Evolutionary conservation across 23 tunicate species (phyloP).

Genomic region (Trididemnum clinides): DNA sequence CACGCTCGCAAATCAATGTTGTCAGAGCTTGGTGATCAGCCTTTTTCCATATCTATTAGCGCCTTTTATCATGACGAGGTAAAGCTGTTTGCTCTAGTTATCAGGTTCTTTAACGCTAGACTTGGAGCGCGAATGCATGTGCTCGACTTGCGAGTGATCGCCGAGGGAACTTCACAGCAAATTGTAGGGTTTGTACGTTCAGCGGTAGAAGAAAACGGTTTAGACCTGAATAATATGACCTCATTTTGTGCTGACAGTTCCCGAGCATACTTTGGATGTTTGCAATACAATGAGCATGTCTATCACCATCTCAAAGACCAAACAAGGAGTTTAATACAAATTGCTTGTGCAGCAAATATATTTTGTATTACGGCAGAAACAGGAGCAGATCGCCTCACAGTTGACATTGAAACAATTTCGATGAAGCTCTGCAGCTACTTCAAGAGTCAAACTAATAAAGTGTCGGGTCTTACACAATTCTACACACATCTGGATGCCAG

Average conservation of each 20-base stretch:
- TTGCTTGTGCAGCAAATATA: background rate
- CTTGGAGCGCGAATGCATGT: constrained; percentile 50
- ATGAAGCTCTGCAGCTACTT: background rate
- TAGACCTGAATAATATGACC: background rate
- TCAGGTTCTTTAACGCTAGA: constrained; percentile 52
- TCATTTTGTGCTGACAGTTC: too few species aligned
- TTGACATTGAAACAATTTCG: background rate
- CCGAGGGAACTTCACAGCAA: constrained; percentile 25
- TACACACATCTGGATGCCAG: constrained; percentile 22
- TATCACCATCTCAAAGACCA: constrained; percentile 20
- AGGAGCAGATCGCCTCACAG: background rate
- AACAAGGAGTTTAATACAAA: background rate
- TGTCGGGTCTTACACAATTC: background rate
- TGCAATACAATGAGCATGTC: constrained; percentile 9
- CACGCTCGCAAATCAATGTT: constrained; percentile 15
- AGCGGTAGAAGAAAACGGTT: constrained; percentile 17
- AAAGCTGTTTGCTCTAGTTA: constrained; percentile 25
- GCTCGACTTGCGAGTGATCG: constrained; percentile 55
- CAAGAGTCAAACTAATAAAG: constrained; percentile 2
- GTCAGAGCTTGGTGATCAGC: constrained; percentile 11
- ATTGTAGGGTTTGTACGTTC: constrained; percentile 6
- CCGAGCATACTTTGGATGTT: too few species aligned
- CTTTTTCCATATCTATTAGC: constrained; percentile 5
- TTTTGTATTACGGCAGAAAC: background rate
- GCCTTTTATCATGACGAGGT: constrained; percentile 16